Conservation (phyloP, 2,113 vertebrate species). For the Peromyscus californicus region DNA sequence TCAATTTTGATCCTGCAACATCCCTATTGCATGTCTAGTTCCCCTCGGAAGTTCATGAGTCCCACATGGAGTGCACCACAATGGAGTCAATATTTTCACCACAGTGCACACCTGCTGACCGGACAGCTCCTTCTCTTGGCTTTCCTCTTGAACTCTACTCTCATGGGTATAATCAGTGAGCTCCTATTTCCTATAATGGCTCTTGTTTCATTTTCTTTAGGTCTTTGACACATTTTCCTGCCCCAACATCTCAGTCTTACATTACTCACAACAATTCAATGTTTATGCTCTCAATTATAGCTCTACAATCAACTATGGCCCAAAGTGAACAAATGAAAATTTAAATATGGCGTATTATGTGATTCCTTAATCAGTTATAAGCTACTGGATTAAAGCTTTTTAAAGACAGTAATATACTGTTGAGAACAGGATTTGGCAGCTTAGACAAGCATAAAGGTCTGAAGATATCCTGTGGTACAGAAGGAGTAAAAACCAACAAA, state of each 20-base stretch:
- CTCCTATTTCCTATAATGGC: background rate
- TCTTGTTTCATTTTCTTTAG: background rate
- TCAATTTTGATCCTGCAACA: background rate
- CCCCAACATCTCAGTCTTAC: background rate
- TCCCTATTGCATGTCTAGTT: background rate
- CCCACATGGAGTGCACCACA: background rate
- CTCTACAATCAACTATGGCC: background rate
- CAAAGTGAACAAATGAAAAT: slow-evolving; percentile 33
- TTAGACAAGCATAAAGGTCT: background rate
- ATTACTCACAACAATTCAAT: background rate
- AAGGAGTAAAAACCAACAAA: background rate
- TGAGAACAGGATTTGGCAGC: background rate
- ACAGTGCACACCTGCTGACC: background rate
- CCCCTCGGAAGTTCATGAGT: background rate
- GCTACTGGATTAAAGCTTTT: background rate
- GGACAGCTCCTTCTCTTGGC: background rate
- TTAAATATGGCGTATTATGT: background rate
- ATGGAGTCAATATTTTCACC: background rate
- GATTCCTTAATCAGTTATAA: background rate
- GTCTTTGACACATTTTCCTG: background rate
- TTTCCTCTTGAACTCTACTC: background rate
- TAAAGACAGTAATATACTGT: background rate
- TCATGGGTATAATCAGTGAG: background rate
- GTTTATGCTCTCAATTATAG: background rate
- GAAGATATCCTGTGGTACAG: background rate